A percentile compares a stretch with the other conserved stretches of the same genome.
These are phyloP conservation scores for Orius insidiosus DNA, from an alignment of 1,140 invertebrate genomes.

Conservation along the genomic window DNA sequence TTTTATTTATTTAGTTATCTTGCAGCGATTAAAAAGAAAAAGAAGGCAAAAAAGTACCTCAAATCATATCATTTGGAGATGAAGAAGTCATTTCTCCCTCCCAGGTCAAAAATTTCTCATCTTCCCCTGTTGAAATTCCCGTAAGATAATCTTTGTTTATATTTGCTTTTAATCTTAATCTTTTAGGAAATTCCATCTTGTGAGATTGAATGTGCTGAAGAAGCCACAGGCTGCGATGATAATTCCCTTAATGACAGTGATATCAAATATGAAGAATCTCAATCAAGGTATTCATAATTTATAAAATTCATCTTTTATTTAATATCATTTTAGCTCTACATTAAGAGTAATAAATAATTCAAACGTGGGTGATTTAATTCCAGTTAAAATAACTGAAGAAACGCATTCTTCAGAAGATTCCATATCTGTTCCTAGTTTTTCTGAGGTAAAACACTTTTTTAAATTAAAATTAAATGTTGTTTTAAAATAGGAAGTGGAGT, in stretches of 20 bases:
- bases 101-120: slow-evolving; percentile 21
- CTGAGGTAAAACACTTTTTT: slow-evolving; percentile 22
- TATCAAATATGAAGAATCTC: slow-evolving; percentile 5
- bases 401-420: slow-evolving; percentile 26
- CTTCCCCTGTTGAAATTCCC: slow-evolving; percentile 13
- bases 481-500: background rate
- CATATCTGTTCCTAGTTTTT: slow-evolving; percentile 26
- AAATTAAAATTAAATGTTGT: background rate
- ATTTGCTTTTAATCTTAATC: background rate
- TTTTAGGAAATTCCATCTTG: slow-evolving; percentile 5
- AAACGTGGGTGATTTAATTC: slow-evolving; percentile 31
- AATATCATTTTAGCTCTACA: slow-evolving; percentile 13
- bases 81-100: slow-evolving; percentile 23
- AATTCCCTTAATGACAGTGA: slow-evolving; percentile 15
- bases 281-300: slow-evolving; percentile 2
- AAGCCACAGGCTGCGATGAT: slow-evolving; percentile 14
- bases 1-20: background rate
- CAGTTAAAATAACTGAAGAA: slow-evolving; percentile 26
- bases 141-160: background rate
- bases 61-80: slow-evolving; percentile 47
- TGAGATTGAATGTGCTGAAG: slow-evolving; percentile 18
- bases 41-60: slow-evolving; percentile 36
- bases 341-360: slow-evolving; percentile 30
- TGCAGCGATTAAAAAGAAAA: slow-evolving; percentile 24
- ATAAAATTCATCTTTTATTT: background rate